A percentile compares a stretch with the other conserved stretches of the same genome.
Conservation (phyloP, 2,888 invertebrate species). For the Alloplasta piceator region DNA sequence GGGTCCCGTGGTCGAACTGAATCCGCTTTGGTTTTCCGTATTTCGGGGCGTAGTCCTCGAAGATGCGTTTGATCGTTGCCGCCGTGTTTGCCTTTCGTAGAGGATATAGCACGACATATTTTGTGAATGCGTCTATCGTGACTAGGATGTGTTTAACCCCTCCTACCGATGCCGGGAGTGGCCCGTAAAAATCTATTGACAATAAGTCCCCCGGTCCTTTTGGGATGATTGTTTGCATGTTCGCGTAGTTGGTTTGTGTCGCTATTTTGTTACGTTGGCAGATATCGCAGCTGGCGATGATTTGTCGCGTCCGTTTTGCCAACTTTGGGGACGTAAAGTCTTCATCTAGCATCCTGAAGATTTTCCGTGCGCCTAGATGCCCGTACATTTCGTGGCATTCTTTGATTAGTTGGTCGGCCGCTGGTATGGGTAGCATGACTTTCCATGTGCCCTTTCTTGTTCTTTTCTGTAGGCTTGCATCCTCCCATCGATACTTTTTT, state of each 20-base stretch:
- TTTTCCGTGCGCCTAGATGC: conserved; percentile 3
- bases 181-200: neutral
- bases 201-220: neutral
- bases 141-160: too few relatives aligned
- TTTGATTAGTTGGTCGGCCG: neutral
- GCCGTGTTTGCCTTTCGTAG: too few relatives aligned
- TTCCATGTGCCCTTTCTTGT: neutral
- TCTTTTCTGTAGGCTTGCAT: neutral
- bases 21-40: neutral
- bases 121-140: too few relatives aligned
- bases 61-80: too few relatives aligned
- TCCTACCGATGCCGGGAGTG: too few relatives aligned
- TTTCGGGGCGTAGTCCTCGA: neutral
- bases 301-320: neutral
- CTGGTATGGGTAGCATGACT: neutral
- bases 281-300: neutral
- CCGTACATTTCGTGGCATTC: too few relatives aligned
- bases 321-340: neutral
- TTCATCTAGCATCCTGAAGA: conserved; percentile 9
- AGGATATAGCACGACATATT: too few relatives aligned
- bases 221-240: conserved; percentile 3
- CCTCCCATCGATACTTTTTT: neutral
- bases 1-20: neutral
- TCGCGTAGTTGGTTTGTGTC: neutral
- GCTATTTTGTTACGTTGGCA: neutral